phyloP scores from a whole-genome alignment of 2,888 invertebrate genomes.

The Nasonovia ribisnigri region DNA sequence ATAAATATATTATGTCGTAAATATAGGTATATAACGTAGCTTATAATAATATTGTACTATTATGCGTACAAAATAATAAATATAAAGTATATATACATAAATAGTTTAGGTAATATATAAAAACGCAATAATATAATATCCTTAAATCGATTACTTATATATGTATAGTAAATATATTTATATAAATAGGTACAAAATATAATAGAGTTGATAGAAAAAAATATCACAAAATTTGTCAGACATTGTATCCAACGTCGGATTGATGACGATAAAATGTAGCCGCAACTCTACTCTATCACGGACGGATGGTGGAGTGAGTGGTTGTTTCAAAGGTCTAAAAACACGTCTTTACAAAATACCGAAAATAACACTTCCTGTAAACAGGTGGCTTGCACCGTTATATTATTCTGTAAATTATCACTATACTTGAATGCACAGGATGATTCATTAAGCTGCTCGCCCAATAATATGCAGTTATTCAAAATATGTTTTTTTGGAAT shows the following conservation, averaged over 20 bases:
- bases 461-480: background rate
- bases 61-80: background rate
- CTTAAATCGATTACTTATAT: background rate
- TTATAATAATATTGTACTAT: background rate
- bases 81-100: background rate
- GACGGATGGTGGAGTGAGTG: background rate
- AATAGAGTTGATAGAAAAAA: conserved; percentile 25
- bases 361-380: background rate
- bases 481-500: background rate
- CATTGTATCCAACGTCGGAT: background rate
- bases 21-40: background rate
- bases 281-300: background rate
- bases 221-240: conserved; percentile 44
- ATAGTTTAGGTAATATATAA: background rate
- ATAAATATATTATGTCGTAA: background rate
- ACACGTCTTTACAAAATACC: background rate
- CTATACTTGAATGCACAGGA: background rate
- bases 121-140: background rate
- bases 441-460: background rate
- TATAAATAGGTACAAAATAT: background rate
- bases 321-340: background rate
- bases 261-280: background rate
- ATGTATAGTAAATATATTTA: background rate
- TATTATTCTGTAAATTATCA: background rate
- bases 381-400: background rate